Base-by-base conservation (phyloP, 1,140 invertebrate species). In the Melanaphis sacchari region DNA sequence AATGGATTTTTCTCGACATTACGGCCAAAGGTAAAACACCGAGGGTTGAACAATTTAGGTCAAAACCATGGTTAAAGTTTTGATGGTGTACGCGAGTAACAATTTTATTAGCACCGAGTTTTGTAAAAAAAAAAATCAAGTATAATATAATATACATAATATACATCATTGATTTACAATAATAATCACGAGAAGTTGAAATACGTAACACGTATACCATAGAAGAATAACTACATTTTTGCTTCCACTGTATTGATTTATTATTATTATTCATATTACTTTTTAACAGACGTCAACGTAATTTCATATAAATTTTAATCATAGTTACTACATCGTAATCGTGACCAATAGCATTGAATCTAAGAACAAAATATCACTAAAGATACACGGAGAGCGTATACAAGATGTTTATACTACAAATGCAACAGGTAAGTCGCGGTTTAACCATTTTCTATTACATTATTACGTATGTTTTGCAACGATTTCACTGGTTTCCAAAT, bases 1-100 rank as follows among this genome's bases (percentile, higher is more conserved):
- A 87, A 87, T n/a, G 43, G 26, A 87, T 43, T 46, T 46, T 87
- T 87, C 41, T 43, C 41, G 31, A n/a, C 41, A 8, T 49, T n/a
- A 43, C 36, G 6, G 11, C 11, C 7, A 43, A n/a, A n/a, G 36
- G 31, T 87, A 87, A 46, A 87, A 46, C 36, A 31, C 18, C 85
- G 31, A 87, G 85, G 43, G 85, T 87, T 46, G 40, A 87, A 46
- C n/a, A 49, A 87, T 87, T 43, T 43, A 87, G 85, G 85, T 46
- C 85, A 87, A 46, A 87, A 46, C 41, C 43, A 9, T 84, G 36
- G 22, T 84, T 41, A 84, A 24, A 26, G 82, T 41, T 84, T 84
- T 41, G 82, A 38, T 15, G 59, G 26, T 2, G 76, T 81, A 81
- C 21, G 21, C 36, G 36, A 81, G 21, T 81, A 81, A 81, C 21